Conservation (phyloP, 2,113 vertebrate species). For the Scolopax mira region DNA sequence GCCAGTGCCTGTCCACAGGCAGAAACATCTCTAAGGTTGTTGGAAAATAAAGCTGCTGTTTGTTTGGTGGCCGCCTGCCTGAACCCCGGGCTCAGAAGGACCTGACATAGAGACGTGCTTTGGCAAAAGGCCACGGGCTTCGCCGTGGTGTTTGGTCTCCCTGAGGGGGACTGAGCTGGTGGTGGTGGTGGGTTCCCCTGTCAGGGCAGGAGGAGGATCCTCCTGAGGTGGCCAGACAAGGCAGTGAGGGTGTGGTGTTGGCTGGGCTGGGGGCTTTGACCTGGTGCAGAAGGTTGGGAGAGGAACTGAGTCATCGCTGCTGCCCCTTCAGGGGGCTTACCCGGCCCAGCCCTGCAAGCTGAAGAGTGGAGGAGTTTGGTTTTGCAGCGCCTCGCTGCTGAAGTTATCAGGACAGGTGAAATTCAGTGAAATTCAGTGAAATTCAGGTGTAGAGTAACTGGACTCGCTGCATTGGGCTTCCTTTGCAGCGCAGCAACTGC, state of each 20-base stretch:
- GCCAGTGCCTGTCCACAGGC: neutral
- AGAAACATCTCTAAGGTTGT: neutral
- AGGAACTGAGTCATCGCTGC: neutral
- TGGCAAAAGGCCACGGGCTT: neutral
- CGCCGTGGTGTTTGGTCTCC: neutral
- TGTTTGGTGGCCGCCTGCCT: neutral
- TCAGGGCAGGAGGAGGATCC: rapidly evolving
- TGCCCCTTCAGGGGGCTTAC: rapidly evolving
- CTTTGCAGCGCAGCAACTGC: neutral
- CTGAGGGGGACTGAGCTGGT: neutral
- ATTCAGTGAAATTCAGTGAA: no score
- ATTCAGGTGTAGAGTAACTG: neutral
- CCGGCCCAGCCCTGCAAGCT: no score
- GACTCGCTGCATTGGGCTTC: neutral
- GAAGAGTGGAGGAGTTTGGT: neutral
- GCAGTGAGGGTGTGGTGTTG: rapidly evolving
- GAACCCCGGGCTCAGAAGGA: neutral
- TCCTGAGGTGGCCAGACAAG: neutral
- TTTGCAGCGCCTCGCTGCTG: neutral
- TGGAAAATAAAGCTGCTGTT: neutral
- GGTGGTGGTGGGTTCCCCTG: rapidly evolving
- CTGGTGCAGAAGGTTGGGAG: neutral
- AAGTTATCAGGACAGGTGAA: rapidly evolving
- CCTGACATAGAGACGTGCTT: neutral
- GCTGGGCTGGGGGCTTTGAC: neutral